phyloP scores from a whole-genome alignment of 2,797 vertebrate species.

The Nannoperca obscura region DNA sequence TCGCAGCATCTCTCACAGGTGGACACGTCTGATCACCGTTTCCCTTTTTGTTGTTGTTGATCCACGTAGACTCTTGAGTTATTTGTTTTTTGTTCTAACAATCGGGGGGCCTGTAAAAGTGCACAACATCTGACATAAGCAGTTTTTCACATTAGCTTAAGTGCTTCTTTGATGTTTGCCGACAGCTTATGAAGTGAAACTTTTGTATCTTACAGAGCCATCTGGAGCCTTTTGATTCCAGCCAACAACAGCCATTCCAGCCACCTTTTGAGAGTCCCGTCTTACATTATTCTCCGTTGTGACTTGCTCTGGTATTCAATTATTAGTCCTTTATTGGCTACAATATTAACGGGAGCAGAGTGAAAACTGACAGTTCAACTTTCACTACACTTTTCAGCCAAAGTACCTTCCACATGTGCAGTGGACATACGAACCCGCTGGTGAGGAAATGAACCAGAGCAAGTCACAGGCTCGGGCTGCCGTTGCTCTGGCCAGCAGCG shows the following conservation, averaged over 20 bases:
- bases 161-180: slow-evolving; percentile 33
- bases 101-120: background rate
- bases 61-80: background rate
- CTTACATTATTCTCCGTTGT: slow-evolving; percentile 52
- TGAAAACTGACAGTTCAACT: slow-evolving; percentile 8
- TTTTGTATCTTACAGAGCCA: slow-evolving; percentile 36
- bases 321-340: slow-evolving; percentile 41
- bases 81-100: background rate
- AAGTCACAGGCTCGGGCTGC: background rate
- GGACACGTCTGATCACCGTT: background rate
- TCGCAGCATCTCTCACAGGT: background rate
- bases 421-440: background rate
- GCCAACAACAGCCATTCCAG: slow-evolving; percentile 51
- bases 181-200: slow-evolving; percentile 27
- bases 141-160: slow-evolving; percentile 26
- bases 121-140: slow-evolving; percentile 7
- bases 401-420: background rate
- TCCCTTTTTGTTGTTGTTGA: background rate
- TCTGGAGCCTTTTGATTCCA: slow-evolving; percentile 49
- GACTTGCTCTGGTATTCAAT: slow-evolving; percentile 60
- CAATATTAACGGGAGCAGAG: background rate
- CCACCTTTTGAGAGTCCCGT: slow-evolving; percentile 57
- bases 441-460: background rate
- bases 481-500: background rate
- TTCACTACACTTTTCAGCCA: background rate